Conservation (phyloP, 2,113 vertebrate genomes). For the Mustelus asterias region DNA sequence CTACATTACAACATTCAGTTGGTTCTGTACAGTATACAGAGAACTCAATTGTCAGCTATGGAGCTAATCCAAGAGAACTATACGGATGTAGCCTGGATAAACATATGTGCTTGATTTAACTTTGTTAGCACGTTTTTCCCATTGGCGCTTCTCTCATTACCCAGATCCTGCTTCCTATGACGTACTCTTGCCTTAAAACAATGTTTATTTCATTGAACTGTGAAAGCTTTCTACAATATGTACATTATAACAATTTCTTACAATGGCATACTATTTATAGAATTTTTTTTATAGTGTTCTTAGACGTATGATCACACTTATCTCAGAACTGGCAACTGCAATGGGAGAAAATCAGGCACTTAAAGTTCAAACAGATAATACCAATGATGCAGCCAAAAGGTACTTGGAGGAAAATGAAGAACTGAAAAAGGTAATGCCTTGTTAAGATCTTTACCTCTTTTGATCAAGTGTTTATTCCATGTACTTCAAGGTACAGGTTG, state of each 20-base stretch:
- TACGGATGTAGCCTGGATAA: background rate
- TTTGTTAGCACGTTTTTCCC: background rate
- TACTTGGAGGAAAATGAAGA: conserved; percentile 74
- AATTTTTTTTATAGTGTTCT: conserved; percentile 53
- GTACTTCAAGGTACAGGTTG: background rate
- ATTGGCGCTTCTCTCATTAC: background rate
- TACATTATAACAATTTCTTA: background rate
- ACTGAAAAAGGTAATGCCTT: conserved; percentile 69
- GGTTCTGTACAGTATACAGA: background rate
- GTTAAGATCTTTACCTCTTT: background rate
- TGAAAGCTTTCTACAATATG: background rate
- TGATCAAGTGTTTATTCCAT: background rate
- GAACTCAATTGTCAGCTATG: background rate
- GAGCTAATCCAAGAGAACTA: background rate
- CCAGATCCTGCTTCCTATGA: background rate
- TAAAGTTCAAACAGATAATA: conserved; percentile 68
- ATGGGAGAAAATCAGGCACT: conserved; percentile 57
- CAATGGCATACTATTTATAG: background rate
- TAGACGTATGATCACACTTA: conserved; percentile 73
- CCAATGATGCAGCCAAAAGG: conserved; percentile 68
- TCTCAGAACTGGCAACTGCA: conserved; percentile 72
- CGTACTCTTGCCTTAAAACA: background rate
- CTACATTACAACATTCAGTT: background rate
- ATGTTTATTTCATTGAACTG: background rate
- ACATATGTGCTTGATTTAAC: background rate